Evolutionary conservation across 2,113 vertebrate species (phyloP).

Genomic region (Plectropomus leopardus): DNA sequence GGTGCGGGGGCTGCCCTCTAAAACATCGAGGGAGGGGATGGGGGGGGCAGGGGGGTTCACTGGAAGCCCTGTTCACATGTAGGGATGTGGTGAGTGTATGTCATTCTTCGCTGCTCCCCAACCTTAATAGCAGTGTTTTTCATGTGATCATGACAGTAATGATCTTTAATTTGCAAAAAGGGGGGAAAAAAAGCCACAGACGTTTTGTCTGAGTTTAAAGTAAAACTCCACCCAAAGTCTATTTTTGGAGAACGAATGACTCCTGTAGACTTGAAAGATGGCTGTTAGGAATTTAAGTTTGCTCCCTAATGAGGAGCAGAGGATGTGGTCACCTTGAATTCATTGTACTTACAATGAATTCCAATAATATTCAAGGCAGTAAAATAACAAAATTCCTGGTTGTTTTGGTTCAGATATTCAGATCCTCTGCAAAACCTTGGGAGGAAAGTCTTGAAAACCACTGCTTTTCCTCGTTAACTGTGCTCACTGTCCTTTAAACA

Average conservation of each 20-base stretch:
- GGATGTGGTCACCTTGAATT: neutral
- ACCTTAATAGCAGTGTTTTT: conserved; percentile 69
- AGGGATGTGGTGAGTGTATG: conserved; percentile 84
- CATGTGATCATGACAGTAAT: conserved; percentile 34
- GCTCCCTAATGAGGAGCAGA: neutral
- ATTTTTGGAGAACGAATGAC: conserved; percentile 14
- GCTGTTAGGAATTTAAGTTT: conserved; percentile 10
- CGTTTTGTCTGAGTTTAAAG: conserved; percentile 19
- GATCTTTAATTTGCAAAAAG: neutral
- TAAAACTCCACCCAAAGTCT: conserved; percentile 18
- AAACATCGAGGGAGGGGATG: conserved; percentile 61
- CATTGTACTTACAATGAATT: neutral
- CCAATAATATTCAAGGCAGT: neutral
- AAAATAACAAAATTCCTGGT: neutral
- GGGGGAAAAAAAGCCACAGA: conserved; percentile 9
- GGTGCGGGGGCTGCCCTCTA: conserved; percentile 87
- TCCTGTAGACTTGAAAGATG: neutral
- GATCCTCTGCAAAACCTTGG: conserved; percentile 5
- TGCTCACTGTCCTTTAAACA: conserved; percentile 2
- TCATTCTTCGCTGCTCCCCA: conserved; percentile 46
- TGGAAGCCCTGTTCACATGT: conserved; percentile 65
- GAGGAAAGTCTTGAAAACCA: conserved; percentile 58
- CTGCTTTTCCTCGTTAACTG: conserved; percentile 48
- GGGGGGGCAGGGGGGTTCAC: conserved; percentile 53
- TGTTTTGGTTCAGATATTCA: neutral